Evolutionary conservation across 2,888 invertebrate genomes (phyloP), one percentile per base, ranked within the genome.

Genomic region (Iselma pallidipennis): DNA sequence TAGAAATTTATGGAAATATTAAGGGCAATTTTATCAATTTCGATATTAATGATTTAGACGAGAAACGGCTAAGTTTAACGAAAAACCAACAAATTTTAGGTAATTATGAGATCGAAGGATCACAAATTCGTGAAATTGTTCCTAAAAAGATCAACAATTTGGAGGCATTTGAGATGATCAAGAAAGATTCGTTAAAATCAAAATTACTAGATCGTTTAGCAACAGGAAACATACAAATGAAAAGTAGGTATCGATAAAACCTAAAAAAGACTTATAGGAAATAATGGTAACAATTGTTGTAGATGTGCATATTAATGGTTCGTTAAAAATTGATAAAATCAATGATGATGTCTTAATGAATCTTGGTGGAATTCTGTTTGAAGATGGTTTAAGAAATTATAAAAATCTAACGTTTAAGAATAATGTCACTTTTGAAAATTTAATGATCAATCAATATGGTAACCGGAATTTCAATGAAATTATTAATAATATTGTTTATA

Each of bases 401-500:
- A 37, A 54, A 14, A 59, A 51, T 31, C 28, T 63, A 3, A 49
- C n/a, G 9, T 54, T 63, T 37, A 49, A 31, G n/a, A 73, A 72
- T 50, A 66, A 80, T 52, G 72, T 76, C 2, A 66, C 66, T 33
- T 73, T 81, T 50, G 66, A 73, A 25, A 67, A 70, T 4, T 23
- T 82, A 5, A 53, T 72, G 21, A 72, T 80, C 3, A 76, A 80
- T 25, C 74, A 78, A 12, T 74, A 83, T 6, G 82, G 83, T 66
- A 75, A 73, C 2, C 69, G 78, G 1, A 58, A 80, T 52, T 80
- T 85, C 60, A 74, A 81, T 0, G 70, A 75, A 10, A 75, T 83
- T 14, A 61, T 83, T 0, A 65, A 78, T 0, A 82, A 83, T 63
- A 73, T 85, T 12, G 77, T 85, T 31, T 81, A 80, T 59, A 80